A percentile compares a stretch with the other conserved stretches of the same genome.
Evolutionary conservation across 2,888 invertebrate genomes (phyloP).

Genomic region (Hypsopygia costalis): DNA sequence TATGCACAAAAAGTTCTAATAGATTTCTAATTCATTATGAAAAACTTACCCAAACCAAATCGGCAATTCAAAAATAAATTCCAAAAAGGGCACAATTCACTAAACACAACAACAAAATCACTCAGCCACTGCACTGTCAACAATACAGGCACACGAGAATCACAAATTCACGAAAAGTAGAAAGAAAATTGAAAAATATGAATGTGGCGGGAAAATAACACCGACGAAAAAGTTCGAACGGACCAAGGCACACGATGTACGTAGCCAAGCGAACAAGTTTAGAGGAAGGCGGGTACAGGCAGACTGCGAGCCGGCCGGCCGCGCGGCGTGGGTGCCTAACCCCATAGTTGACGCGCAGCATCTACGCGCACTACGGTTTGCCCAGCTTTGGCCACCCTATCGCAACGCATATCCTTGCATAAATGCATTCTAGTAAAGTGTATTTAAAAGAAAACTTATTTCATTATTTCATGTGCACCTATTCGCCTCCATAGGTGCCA

Average conservation of each 20-base stretch:
- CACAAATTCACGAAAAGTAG: conserved; percentile 30
- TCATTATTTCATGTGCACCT: no score
- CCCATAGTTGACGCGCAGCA: conserved; percentile 51
- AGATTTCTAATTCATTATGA: no score
- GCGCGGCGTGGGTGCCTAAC: conserved; percentile 29
- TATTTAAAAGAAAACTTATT: no score
- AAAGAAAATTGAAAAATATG: conserved; percentile 27
- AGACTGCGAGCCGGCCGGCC: conserved; percentile 50
- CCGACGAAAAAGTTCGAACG: conserved; percentile 66
- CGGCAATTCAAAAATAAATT: conserved; percentile 24
- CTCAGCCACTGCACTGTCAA: conserved; percentile 39
- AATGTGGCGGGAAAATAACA: conserved; percentile 59
- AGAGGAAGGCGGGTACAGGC: conserved; percentile 45
- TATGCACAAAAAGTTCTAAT: no score
- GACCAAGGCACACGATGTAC: conserved; percentile 19
- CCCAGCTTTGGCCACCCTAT: conserved; percentile 54
- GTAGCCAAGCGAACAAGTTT: conserved; percentile 40
- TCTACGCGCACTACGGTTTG: conserved; percentile 58
- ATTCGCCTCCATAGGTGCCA: no score
- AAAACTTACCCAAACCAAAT: conserved; percentile 11
- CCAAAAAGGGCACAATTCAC: conserved; percentile 38
- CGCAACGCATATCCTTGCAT: conserved; percentile 32
- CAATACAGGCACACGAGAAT: conserved; percentile 37
- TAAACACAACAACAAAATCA: conserved; percentile 26
- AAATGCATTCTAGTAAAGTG: conserved; percentile 33